A percentile compares a stretch with the other conserved stretches of the same genome.
These are phyloP conservation scores for Heliconius himera DNA, from an alignment of 1,140 invertebrate species.

Conservation along the genomic window DNA sequence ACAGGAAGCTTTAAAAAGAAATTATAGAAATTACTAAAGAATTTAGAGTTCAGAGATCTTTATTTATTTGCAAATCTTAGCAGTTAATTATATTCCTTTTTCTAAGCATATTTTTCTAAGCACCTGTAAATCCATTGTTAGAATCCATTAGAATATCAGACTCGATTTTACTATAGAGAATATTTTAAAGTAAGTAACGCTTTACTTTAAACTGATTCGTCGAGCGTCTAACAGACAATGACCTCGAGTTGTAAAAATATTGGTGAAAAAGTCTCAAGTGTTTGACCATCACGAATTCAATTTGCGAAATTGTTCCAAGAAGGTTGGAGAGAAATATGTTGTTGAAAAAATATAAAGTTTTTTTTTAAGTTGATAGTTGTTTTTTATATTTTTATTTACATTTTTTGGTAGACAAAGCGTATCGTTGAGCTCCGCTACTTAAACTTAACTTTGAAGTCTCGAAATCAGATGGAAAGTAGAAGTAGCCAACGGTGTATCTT, in stretches of 20 bases:
- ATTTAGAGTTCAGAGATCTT: not conserved
- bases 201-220: constrained; percentile 44
- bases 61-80: not conserved
- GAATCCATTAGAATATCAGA: constrained; percentile 2
- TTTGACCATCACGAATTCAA: constrained; percentile 19
- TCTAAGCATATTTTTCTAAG: not conserved
- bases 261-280: constrained; percentile 19
- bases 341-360: not conserved
- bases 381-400: too few relatives aligned
- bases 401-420: too few relatives aligned
- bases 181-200: constrained; percentile 28
- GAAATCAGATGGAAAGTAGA: too few relatives aligned
- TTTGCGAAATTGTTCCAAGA: constrained; percentile 28
- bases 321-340: not conserved
- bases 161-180: constrained; percentile 23
- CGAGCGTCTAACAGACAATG: constrained; percentile 35
- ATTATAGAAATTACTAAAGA: not conserved
- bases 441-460: too few relatives aligned
- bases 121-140: not conserved
- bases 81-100: not conserved
- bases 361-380: too few relatives aligned
- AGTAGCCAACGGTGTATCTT: too few relatives aligned
- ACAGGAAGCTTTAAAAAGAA: not conserved
- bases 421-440: too few relatives aligned
- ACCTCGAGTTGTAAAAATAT: constrained; percentile 40